Percentiles rank a stretch among this genome's conserved stretches.
Conservation (phyloP, 2,113 vertebrate species). For the Albula glossodonta region DNA sequence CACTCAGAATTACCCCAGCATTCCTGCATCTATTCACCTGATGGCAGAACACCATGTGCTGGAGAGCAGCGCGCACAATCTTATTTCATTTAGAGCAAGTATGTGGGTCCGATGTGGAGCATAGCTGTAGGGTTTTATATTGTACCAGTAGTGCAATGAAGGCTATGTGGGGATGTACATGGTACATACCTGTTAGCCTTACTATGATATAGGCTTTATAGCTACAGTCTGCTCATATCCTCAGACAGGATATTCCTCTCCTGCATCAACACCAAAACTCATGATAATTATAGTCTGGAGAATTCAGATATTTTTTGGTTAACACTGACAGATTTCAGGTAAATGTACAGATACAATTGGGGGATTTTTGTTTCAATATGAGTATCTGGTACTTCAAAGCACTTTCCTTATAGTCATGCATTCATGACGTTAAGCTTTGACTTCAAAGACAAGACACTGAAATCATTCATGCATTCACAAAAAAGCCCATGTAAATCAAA, state of each 20-base stretch:
- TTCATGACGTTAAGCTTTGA: neutral
- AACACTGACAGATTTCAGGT: neutral
- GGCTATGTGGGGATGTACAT: no score
- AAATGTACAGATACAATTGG: neutral
- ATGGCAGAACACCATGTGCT: neutral
- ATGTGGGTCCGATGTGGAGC: neutral
- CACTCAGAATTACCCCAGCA: neutral
- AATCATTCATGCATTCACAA: slow-evolving; percentile 17
- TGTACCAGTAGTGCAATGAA: neutral
- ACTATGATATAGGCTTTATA: no score
- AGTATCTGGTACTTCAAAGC: neutral
- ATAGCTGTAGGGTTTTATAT: neutral
- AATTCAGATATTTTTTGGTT: neutral
- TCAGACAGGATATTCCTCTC: no score
- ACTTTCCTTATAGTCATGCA: neutral
- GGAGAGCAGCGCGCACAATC: neutral
- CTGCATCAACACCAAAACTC: neutral
- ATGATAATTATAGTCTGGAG: neutral
- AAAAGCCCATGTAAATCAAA: neutral
- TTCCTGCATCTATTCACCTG: neutral
- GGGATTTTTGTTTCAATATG: neutral
- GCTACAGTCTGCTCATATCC: no score
- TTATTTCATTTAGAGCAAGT: neutral
- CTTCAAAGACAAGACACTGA: neutral
- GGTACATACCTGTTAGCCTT: no score